These are phyloP conservation scores for Ariolimax columbianus DNA, from an alignment of 2,888 invertebrate species.

Conservation along the genomic window DNA sequence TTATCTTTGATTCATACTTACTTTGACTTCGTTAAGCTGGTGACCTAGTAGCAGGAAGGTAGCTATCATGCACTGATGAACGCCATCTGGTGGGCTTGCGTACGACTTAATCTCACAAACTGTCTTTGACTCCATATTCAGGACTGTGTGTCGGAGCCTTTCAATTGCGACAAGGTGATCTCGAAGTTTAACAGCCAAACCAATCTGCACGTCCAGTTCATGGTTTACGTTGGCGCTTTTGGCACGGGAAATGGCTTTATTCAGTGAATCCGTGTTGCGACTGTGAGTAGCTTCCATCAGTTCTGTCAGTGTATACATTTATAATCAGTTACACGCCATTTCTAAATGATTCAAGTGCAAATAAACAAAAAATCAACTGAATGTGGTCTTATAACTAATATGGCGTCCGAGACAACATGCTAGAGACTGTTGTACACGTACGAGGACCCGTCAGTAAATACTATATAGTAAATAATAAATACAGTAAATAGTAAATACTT, in stretches of 20 bases:
- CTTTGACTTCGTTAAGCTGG: slow-evolving; percentile 67
- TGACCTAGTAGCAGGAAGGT: slow-evolving; percentile 73
- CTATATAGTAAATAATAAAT: no score
- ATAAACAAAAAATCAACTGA: no score
- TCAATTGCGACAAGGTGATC: slow-evolving; percentile 70
- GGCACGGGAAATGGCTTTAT: slow-evolving; percentile 65
- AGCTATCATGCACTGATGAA: slow-evolving; percentile 71
- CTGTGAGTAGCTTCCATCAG: slow-evolving; percentile 67
- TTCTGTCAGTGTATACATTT: slow-evolving; percentile 60
- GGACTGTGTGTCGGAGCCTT: slow-evolving; percentile 70
- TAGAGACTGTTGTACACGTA: no score
- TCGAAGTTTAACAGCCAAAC: slow-evolving; percentile 63
- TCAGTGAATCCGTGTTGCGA: slow-evolving; percentile 62
- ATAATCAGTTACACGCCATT: not conserved
- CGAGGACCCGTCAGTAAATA: no score
- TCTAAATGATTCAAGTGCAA: no score
- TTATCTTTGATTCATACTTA: no score
- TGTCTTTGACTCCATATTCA: slow-evolving; percentile 73
- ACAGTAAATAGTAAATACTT: no score
- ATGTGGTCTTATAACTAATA: no score
- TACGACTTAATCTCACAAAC: slow-evolving; percentile 75
- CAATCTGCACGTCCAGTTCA: slow-evolving; percentile 69
- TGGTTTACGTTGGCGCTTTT: slow-evolving; percentile 67
- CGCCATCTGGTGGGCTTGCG: slow-evolving; percentile 71
- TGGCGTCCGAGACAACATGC: no score